Percentiles rank a stretch among this genome's conserved stretches.
Evolutionary conservation across 2,888 invertebrate species (phyloP).

Genomic region (Lasioglossum calceatum): DNA sequence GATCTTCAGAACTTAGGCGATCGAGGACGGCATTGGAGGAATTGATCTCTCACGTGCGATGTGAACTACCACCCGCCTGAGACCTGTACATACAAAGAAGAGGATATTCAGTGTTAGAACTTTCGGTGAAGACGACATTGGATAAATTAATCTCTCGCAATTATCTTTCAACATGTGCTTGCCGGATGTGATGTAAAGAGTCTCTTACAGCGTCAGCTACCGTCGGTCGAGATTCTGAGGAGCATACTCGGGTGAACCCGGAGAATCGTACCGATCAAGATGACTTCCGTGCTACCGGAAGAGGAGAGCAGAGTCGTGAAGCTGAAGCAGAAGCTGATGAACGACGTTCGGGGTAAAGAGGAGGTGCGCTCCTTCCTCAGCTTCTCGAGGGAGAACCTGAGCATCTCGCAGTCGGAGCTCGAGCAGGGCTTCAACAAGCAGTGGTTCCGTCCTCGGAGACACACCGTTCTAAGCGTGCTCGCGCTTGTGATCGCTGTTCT

Average conservation of each 20-base stretch:
- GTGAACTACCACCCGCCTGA: too few species aligned
- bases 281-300: slow-evolving; percentile 74
- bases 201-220: background rate
- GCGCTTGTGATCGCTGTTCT: slow-evolving; percentile 74
- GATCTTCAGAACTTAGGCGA: background rate
- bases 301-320: slow-evolving; percentile 65
- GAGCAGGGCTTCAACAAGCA: slow-evolving; percentile 78
- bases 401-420: slow-evolving; percentile 78
- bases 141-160: background rate
- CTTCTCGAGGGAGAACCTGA: slow-evolving; percentile 81
- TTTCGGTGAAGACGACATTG: background rate
- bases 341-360: slow-evolving; percentile 65
- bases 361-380: slow-evolving; percentile 79
- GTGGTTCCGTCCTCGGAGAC: slow-evolving; percentile 65
- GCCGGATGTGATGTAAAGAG: background rate
- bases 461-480: slow-evolving; percentile 72
- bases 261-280: slow-evolving; percentile 23
- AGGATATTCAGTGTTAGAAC: background rate
- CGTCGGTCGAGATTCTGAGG: background rate
- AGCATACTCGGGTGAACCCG: background rate
- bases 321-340: slow-evolving; percentile 71
- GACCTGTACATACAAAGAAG: background rate
- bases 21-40: background rate
- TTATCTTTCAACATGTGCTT: background rate
- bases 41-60: background rate